A percentile compares a stretch with the other conserved stretches of the same genome.
These are phyloP conservation scores for Paramormyrops hopkinsi DNA, from an alignment of 2,797 vertebrate species.

Conservation along the genomic window DNA sequence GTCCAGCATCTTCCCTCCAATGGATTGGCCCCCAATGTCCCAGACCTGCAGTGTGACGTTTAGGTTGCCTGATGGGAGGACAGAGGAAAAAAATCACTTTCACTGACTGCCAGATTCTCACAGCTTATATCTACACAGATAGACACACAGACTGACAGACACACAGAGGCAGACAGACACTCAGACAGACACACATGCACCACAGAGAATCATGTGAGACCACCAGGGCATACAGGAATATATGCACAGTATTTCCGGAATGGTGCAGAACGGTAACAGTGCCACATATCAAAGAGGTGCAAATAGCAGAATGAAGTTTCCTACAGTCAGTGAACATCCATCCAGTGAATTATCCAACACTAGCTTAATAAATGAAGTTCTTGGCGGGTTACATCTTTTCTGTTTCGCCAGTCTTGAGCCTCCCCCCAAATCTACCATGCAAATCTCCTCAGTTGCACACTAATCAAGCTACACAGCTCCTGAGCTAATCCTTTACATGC, in stretches of 20 bases:
- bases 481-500: not conserved
- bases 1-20: conserved; percentile 98
- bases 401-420: not conserved
- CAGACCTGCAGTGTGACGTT: conserved; percentile 96
- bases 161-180: not conserved
- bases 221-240: not conserved
- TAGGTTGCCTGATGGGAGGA: conserved; percentile 71
- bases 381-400: not conserved
- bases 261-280: not conserved
- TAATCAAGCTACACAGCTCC: not conserved
- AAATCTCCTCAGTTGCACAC: not conserved
- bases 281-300: not conserved
- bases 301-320: not conserved
- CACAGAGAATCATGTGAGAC: not conserved
- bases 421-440: not conserved
- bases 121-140: not conserved
- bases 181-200: not conserved
- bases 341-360: not conserved
- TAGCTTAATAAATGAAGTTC: not conserved
- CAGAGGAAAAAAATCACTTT: not conserved
- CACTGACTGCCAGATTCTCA: not conserved
- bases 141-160: not conserved
- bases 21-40: conserved; percentile 96
- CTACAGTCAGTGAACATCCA: not conserved
- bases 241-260: not conserved